Percentiles rank a stretch among this genome's conserved stretches.
Evolutionary conservation across 2,113 vertebrate species (phyloP).

Genomic region (Dasyprocta punctata): DNA sequence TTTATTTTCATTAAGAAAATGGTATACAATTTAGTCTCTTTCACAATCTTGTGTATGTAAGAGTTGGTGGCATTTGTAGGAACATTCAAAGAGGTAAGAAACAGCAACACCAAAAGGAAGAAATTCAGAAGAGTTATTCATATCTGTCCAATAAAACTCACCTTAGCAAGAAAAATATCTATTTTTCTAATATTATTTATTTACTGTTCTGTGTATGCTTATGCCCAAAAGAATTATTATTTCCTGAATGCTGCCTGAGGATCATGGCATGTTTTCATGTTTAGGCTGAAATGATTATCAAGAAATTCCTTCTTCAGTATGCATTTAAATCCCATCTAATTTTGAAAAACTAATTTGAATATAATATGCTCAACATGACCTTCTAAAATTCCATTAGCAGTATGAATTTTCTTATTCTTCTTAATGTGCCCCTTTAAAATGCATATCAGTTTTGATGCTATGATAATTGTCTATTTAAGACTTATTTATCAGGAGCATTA

Average conservation of each 20-base stretch:
- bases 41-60: neutral
- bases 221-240: neutral
- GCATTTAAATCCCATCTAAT: neutral
- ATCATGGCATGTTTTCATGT: neutral
- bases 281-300: neutral
- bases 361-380: neutral
- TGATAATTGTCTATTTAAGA: neutral
- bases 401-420: neutral
- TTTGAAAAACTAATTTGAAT: neutral
- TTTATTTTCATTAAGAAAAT: slow-evolving; percentile 22
- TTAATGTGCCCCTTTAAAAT: neutral
- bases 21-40: neutral
- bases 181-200: neutral
- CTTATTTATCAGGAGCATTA: neutral
- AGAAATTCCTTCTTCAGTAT: neutral
- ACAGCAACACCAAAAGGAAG: neutral
- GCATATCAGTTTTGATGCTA: neutral
- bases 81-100: neutral
- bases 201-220: neutral
- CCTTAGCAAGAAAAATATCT: neutral
- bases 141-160: neutral
- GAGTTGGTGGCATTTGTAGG: neutral
- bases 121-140: neutral
- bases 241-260: neutral
- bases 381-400: neutral